A percentile compares a stretch with the other conserved stretches of the same genome.
phyloP scores from a whole-genome alignment of 2,888 invertebrate species.

The Amphipyra tragopoginis region DNA sequence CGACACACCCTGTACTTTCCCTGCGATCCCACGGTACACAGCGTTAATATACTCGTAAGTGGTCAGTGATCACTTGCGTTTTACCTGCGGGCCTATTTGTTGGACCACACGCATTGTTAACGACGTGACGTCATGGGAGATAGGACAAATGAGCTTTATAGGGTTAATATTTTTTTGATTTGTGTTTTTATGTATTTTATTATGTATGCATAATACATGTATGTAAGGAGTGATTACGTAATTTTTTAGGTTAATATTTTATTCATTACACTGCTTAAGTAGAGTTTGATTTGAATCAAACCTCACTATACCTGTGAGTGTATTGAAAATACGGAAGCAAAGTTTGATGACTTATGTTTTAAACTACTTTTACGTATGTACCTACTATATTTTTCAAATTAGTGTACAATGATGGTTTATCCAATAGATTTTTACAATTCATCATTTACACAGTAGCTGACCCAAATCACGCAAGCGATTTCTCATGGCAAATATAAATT shows the following conservation, averaged over 20 bases:
- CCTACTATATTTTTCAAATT: too few species aligned
- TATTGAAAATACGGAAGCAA: too few species aligned
- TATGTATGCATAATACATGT: too few species aligned
- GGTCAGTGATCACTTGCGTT: slow-evolving; percentile 32
- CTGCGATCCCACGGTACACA: slow-evolving; percentile 43
- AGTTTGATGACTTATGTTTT: too few species aligned
- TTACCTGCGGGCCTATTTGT: slow-evolving; percentile 19
- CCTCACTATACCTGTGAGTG: too few species aligned
- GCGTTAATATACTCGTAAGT: slow-evolving; percentile 23
- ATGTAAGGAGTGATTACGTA: too few species aligned
- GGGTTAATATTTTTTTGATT: background rate
- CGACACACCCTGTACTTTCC: slow-evolving; percentile 63
- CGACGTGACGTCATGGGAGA: background rate
- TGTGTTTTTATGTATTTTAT: too few species aligned
- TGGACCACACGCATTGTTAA: slow-evolving; percentile 45
- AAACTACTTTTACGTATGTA: too few species aligned
- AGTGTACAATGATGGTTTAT: too few species aligned
- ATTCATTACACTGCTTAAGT: too few species aligned
- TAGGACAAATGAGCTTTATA: background rate
- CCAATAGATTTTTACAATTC: slow-evolving; percentile 9
- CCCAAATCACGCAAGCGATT: slow-evolving; percentile 51
- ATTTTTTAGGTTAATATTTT: too few species aligned
- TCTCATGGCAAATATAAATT: slow-evolving; percentile 55
- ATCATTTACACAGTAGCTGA: slow-evolving; percentile 18
- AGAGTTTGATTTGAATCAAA: too few species aligned